Base-by-base conservation (phyloP, 2,113 vertebrate genomes). In the Cepphus grylle region DNA sequence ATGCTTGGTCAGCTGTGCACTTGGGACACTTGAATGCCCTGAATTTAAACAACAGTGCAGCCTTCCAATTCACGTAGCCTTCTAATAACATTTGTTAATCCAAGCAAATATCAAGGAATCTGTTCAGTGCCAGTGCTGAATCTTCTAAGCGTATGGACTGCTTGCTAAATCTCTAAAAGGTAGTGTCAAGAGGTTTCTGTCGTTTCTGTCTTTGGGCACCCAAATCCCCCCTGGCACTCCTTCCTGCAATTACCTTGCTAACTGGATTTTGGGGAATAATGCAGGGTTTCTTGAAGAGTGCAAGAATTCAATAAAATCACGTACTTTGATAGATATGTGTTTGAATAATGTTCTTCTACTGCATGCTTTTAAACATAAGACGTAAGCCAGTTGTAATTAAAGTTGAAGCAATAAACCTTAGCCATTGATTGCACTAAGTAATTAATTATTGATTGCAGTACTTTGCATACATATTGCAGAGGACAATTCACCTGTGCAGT, bases 401-500 rank as follows among this genome's bases (percentile, higher is more conserved):
- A 97, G 93, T 72, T 88, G 93, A 94, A 93, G 95, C 84, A 93
- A 90, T 91, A 96, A 95, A 70, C 66, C 87, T 61, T 58, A 85
- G 76, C 67, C 89, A 92, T 81, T 96, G 94, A 96, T 95, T 91
- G 85, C 78, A 79, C 86, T 94, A 94, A 93, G 91, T 93, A 94
- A 86, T 96, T 94, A 94, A 96, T 96, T 95, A 94, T 93, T 91
- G 96, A 96, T 92, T 95, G 96, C 88, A 94, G 93, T 55, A 59
- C 84, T 92, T 95, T 92, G 63, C 89, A 77, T 80, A 78, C 76
- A 38, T 86, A 87, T 90, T 92, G 85, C 88, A 94, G 88, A 92
- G 90, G 85, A 70, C 69, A 73, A 77, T 77, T 92, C 91, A 95
- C 91, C 92, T 95, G 96, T 77, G 84, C 93, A 87, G 69, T 9